Base-by-base conservation (phyloP, 1,140 invertebrate species). In the Magallana ariakensis region DNA sequence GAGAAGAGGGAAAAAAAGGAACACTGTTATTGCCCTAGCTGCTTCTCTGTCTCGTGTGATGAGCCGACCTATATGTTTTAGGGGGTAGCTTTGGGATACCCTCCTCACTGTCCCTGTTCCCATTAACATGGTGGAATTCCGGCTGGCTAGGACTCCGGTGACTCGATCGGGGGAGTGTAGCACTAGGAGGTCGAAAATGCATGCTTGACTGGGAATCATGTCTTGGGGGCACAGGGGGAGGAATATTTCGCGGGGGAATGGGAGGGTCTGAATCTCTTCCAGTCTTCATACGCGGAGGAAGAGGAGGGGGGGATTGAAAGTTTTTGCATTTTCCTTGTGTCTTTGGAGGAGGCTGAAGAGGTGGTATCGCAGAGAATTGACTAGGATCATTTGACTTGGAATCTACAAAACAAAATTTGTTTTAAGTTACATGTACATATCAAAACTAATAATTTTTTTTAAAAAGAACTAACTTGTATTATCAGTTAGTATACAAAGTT, bases 141-240 rank as follows among this genome's bases (percentile, higher is more conserved):
- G 81, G 55, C 84, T 85, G 75, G 75, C 85, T 46, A 88, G 88
- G 86, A 58, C 81, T 62, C 66, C 80, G 57, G 13, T 54, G 54
- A 57, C 81, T 75, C 15, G 54, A 7, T 87, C 90, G 58, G 55
- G 88, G 88, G 19, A 88, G 86, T 83, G 88, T 88, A 62, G 89
- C 87, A 88, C 84, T 86, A 86, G 84, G 80, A 88, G 84, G 55
- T 95, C 95, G 83, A 75, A 62, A 87, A 84, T 89, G 70, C 95
- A 92, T 86, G 96, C 96, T 92, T n/a, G 96, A 96, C 19, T 82
- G 87, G 8, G 93, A 94, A 87, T 94, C 94, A 56, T 93, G 95
- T 82, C 94, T 95, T 89, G 93, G 95, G 88, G 92, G 95, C 89
- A 93, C 93, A 91, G 82, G 95, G 86, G 89, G 92, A 54, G 92